These are phyloP conservation scores for Apomyelois bistriatella DNA, from an alignment of 2,888 invertebrate species.

Conservation along the genomic window DNA sequence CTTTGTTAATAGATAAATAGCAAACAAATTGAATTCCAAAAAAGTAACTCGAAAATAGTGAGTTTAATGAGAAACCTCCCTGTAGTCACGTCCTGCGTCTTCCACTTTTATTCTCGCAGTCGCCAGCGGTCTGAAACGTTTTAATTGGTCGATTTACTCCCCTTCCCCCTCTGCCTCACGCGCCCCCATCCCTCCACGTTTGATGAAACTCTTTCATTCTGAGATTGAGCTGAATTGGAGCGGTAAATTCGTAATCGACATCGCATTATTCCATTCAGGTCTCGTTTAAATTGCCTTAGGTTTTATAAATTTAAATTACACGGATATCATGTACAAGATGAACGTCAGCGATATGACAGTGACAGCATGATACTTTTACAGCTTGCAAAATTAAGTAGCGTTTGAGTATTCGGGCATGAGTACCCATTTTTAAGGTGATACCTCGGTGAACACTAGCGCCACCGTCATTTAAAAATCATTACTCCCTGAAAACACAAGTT, in stretches of 20 bases:
- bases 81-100: neutral
- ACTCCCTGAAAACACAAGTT: no score
- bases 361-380: no score
- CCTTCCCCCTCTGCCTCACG: neutral
- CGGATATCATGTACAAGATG: no score
- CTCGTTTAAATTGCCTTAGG: neutral
- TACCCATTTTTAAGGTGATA: no score
- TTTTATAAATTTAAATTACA: neutral
- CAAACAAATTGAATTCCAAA: neutral
- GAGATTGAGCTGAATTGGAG: conserved; percentile 5
- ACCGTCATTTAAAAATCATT: no score
- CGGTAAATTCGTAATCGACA: neutral
- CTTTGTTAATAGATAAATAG: no score
- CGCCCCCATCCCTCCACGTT: neutral
- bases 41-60: neutral
- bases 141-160: conserved; percentile 7
- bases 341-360: no score
- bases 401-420: no score
- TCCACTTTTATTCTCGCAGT: neutral
- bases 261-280: neutral
- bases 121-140: conserved; percentile 5
- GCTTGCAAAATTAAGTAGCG: no score
- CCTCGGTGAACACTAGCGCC: no score
- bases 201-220: conserved; percentile 6
- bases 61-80: neutral